Conservation (phyloP, 2,113 vertebrate species). For the Hystrix cristata region DNA sequence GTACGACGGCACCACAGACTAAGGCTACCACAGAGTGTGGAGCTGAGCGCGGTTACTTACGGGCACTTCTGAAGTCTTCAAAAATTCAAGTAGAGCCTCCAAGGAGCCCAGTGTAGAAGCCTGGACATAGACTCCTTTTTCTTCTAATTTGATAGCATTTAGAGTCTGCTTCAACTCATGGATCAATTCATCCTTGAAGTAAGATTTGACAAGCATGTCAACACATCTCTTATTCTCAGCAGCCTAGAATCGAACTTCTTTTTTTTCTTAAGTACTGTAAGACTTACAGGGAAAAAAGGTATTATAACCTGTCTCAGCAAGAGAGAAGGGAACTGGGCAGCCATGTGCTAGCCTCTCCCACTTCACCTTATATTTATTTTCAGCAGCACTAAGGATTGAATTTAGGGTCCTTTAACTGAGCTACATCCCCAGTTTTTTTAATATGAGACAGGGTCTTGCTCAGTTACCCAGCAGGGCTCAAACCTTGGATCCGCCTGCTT, state of each 20-base stretch:
- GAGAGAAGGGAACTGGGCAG: too few relatives aligned
- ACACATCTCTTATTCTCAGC: neutral
- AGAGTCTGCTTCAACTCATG: constrained; percentile 98
- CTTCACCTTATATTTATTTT: neutral
- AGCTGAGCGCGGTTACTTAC: constrained; percentile 86
- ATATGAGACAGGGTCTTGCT: neutral
- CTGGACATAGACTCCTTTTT: constrained; percentile 99
- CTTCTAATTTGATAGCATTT: constrained; percentile 97
- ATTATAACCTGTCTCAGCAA: neutral
- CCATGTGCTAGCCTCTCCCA: neutral
- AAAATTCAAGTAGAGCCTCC: constrained; percentile 98
- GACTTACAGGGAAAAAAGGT: neutral
- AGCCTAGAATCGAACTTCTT: neutral
- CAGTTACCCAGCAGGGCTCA: neutral
- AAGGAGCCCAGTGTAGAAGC: constrained; percentile 98
- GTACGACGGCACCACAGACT: neutral
- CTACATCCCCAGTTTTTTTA: neutral
- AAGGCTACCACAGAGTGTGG: neutral
- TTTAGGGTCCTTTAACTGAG: neutral
- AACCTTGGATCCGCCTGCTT: neutral
- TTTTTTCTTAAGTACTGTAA: neutral
- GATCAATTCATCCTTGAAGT: constrained; percentile 94
- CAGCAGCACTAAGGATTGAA: neutral
- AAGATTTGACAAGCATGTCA: constrained; percentile 29
- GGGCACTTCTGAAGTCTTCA: constrained; percentile 96